These are phyloP conservation scores for Ylistrum balloti DNA, from an alignment of 1,140 invertebrate species.

Conservation along the genomic window DNA sequence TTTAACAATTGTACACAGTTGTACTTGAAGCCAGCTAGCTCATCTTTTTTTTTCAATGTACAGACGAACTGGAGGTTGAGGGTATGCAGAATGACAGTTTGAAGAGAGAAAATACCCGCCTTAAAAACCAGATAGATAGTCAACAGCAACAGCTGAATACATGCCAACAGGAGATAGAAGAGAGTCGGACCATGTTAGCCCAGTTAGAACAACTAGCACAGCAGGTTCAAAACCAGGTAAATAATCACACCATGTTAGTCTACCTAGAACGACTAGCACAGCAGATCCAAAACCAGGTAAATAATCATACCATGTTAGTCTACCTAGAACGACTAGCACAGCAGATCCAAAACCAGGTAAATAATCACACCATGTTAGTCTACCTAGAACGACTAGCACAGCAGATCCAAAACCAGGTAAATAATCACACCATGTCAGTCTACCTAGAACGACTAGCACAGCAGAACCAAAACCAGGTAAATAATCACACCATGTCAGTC, in stretches of 20 bases:
- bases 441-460: too few species aligned
- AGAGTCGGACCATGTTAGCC: slow-evolving; percentile 68
- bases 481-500: too few species aligned
- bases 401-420: not conserved
- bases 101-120: slow-evolving; percentile 66
- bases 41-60: too few species aligned
- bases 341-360: not conserved
- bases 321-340: not conserved
- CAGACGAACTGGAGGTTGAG: slow-evolving; percentile 66
- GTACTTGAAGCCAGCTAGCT: too few species aligned
- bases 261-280: slow-evolving; percentile 72
- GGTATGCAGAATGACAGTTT: slow-evolving; percentile 62
- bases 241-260: slow-evolving; percentile 67
- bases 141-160: slow-evolving; percentile 64
- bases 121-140: slow-evolving; percentile 60
- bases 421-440: too few species aligned
- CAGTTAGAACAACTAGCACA: slow-evolving; percentile 74
- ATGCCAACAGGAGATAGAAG: slow-evolving; percentile 75
- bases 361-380: not conserved
- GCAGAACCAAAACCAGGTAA: too few species aligned
- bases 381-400: not conserved
- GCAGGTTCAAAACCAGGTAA: slow-evolving; percentile 67
- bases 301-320: slow-evolving; percentile 43
- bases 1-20: too few species aligned
- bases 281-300: slow-evolving; percentile 67